These are phyloP conservation scores for Zenarchopterus dispar DNA, from an alignment of 2,797 vertebrate genomes.

Conservation along the genomic window DNA sequence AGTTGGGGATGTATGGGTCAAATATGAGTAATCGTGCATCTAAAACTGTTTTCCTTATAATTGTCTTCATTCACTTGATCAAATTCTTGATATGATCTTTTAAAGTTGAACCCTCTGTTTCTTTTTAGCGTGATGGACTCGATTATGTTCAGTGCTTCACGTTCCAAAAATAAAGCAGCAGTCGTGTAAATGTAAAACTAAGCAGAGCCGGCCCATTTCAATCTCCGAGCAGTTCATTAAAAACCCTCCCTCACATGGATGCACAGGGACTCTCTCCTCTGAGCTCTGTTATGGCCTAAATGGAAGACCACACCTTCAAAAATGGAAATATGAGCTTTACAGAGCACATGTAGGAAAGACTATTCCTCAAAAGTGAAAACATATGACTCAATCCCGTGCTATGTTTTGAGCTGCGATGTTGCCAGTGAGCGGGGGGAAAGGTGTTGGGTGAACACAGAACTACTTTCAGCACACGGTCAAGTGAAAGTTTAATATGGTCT, in stretches of 20 bases:
- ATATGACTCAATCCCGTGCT: slow-evolving; percentile 72
- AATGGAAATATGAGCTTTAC: slow-evolving; percentile 80
- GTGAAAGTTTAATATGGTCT: slow-evolving; percentile 48
- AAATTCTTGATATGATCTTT: slow-evolving; percentile 17
- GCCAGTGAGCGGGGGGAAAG: slow-evolving; percentile 36
- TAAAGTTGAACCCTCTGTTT: slow-evolving; percentile 6
- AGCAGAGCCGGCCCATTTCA: slow-evolving; percentile 64
- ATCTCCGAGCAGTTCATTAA: slow-evolving; percentile 74
- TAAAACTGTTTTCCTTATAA: slow-evolving; percentile 13
- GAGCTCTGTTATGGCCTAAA: slow-evolving; percentile 81
- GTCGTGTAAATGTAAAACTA: slow-evolving; percentile 54
- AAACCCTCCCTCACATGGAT: slow-evolving; percentile 53
- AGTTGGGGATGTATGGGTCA: slow-evolving; percentile 21
- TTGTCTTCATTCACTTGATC: slow-evolving; percentile 12
- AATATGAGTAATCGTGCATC: slow-evolving; percentile 2
- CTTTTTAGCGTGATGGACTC: slow-evolving; percentile 5
- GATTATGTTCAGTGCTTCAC: slow-evolving; percentile 4
- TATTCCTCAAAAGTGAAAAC: slow-evolving; percentile 83
- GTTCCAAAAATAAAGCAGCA: slow-evolving; percentile 37
- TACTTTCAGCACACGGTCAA: slow-evolving; percentile 34
- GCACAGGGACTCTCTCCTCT: slow-evolving; percentile 72
- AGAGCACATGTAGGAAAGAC: slow-evolving; percentile 74
- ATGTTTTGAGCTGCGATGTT: slow-evolving; percentile 49
- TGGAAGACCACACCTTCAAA: slow-evolving; percentile 79
- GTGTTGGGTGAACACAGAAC: slow-evolving; percentile 49